Evolutionary conservation across 1,140 invertebrate genomes (phyloP).

Genomic region (Trypoxylus dichotomus): DNA sequence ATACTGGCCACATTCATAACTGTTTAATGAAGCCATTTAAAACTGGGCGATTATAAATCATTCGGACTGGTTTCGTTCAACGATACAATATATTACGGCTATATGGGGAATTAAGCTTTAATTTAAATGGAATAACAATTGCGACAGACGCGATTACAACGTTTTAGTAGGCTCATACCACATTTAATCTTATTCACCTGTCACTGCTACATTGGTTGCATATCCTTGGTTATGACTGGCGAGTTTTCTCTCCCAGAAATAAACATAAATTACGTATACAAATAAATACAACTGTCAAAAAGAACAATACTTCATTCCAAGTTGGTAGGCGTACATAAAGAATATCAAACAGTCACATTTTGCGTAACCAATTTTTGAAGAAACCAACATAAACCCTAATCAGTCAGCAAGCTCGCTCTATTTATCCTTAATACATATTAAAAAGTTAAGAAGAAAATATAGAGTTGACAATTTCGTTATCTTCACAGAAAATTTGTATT

Average conservation of each 20-base stretch:
- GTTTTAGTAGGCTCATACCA: neutral
- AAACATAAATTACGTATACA: neutral
- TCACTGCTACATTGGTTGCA: neutral
- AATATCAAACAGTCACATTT: no score
- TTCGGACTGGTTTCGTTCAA: conserved; percentile 17
- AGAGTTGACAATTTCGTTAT: no score
- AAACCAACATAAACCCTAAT: no score
- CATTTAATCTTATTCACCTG: conserved; percentile 20
- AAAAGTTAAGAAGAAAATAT: no score
- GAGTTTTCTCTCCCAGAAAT: neutral
- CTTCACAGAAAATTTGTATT: no score
- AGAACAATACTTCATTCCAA: no score
- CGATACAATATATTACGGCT: conserved; percentile 13
- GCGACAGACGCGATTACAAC: conserved; percentile 1
- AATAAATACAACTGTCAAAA: neutral
- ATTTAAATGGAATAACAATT: conserved; percentile 23
- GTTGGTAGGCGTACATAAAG: no score
- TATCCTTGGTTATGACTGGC: neutral
- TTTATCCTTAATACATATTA: no score
- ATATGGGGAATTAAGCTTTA: conserved; percentile 13
- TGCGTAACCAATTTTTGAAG: no score
- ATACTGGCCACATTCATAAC: conserved; percentile 28
- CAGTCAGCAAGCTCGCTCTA: no score
- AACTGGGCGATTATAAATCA: conserved; percentile 12
- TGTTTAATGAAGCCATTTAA: conserved; percentile 28